Evolutionary conservation across 2,888 invertebrate genomes (phyloP), one percentile per base, ranked within the genome.

Genomic region (Dryococelus australis): DNA sequence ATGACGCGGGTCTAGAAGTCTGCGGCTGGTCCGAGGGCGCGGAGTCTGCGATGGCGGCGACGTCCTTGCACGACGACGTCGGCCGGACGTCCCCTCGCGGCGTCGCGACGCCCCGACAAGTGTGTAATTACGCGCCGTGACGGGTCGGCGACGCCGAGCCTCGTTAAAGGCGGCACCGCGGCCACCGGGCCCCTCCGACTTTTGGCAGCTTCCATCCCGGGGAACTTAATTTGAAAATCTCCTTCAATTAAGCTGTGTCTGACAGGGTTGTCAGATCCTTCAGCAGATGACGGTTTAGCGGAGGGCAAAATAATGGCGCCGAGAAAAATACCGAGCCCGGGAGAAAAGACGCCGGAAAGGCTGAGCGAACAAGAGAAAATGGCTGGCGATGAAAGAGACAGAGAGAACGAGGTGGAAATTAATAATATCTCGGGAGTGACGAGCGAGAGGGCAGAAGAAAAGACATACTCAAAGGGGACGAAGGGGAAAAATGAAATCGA

Each of bases 161-260:
- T 43, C 43, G 27, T 24, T n/a, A 85, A 24, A 51, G 28, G 85
- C 47, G 47, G 27, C 85, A 20, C 26, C 35, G 43, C 43, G 26
- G n/a, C 47, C 28, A 26, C 53, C 85, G 47, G 35, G 35, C 35
- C 35, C 35, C 27, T n/a, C 84, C 65, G 85, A 85, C 85, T 85
- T 65, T 78, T 85, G 85, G 85, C 85, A 85, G 85, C 65, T 85
- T 78, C 65, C 65, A 85, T 85, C 85, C 43, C 85, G 65, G 78
- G 28, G 35, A 85, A 85, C 85, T 85, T 85, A 85, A 85, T 85
- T 85, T 85, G 85, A 85, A 85, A 85, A 85, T 85, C 53, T 78
- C 43, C 53, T 85, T 85, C 85, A 85, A 85, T 85, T 85, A 85
- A 78, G 78, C 65, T 85, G 85, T 78, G 85, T 85, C 78, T 85